phyloP scores from a whole-genome alignment of 2,888 invertebrate species.

The Gryllus longicercus region DNA sequence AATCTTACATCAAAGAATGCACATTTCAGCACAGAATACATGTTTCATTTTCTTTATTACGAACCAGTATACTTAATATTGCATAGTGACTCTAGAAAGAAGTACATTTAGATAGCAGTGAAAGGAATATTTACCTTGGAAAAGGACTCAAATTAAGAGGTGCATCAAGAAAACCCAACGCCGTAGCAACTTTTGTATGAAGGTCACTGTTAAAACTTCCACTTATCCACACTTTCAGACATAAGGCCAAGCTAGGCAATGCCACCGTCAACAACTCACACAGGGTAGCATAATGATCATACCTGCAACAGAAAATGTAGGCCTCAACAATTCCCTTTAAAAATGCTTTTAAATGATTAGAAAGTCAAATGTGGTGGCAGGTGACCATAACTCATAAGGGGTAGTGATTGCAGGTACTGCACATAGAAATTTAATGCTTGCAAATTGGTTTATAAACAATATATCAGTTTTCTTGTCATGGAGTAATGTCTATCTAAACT shows the following conservation, averaged over 20 bases:
- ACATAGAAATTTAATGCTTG: no score
- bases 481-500: no score
- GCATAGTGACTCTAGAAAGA: no score
- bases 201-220: slow-evolving; percentile 51
- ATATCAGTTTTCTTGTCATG: no score
- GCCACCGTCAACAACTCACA: slow-evolving; percentile 65
- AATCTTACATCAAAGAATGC: no score
- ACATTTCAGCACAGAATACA: no score
- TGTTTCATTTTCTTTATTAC: no score
- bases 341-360: background rate
- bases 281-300: slow-evolving; percentile 68
- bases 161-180: slow-evolving; percentile 42
- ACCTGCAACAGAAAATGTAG: slow-evolving; percentile 48
- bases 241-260: slow-evolving; percentile 60
- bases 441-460: no score
- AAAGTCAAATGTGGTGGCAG: background rate
- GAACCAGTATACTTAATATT: no score
- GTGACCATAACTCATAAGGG: no score
- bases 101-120: no score
- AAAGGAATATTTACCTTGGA: slow-evolving; percentile 39
- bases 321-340: background rate
- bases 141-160: slow-evolving; percentile 42
- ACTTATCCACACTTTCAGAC: slow-evolving; percentile 56
- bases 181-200: slow-evolving; percentile 46
- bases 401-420: no score